Base-by-base conservation (phyloP, 2,797 vertebrate genomes). In the Rhinatrema bivittatum region DNA sequence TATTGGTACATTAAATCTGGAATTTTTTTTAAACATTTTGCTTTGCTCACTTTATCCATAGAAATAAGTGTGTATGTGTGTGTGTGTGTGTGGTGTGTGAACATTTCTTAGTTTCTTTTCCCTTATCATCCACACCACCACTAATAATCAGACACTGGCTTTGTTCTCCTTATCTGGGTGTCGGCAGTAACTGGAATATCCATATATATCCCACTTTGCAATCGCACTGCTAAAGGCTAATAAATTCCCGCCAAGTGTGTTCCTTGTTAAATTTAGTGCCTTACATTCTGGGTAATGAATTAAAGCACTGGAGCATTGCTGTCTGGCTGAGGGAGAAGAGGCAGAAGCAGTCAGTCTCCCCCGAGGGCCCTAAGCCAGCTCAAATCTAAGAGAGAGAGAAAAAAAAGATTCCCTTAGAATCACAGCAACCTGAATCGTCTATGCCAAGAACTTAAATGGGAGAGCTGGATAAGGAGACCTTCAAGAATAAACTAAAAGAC, bases 171-270 rank as follows among this genome's bases (percentile, higher is more conserved):
- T 76, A 71, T 76, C 72, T 72, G 46, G 23, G 43, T 74, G 70
- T 82, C 74, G 76, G 68, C 70, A 68, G 68, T 84, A 81, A 85
- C 71, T 81, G 77, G 70, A 78, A 76, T 77, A 72, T 70, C 79
- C 74, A 81, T 63, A 72, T 72, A 70, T 71, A 74, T 56, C 62
- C 60, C 56, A 78, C 65, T 59, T 81, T 71, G 76, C 64, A 76
- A 61, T 74, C 74, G 66, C 53, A 65, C 69, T 76, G 68, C 68
- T 78, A 74, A 76, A 74, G 74, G 68, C 66, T 76, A 81, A 73
- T 71, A 80, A 74, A 77, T 76, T 78, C 74, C 78, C 20, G 34
- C 71, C 79, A 74, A 75, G 75, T 72, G 74, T 74, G 70, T 70
- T 79, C 72, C 74, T 78, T 79, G 73, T 80, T 78, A 78, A 78